Evolutionary conservation across 2,888 invertebrate species (phyloP), one percentile per base, ranked within the genome.

Genomic region (Pardosa pseudoannulata): DNA sequence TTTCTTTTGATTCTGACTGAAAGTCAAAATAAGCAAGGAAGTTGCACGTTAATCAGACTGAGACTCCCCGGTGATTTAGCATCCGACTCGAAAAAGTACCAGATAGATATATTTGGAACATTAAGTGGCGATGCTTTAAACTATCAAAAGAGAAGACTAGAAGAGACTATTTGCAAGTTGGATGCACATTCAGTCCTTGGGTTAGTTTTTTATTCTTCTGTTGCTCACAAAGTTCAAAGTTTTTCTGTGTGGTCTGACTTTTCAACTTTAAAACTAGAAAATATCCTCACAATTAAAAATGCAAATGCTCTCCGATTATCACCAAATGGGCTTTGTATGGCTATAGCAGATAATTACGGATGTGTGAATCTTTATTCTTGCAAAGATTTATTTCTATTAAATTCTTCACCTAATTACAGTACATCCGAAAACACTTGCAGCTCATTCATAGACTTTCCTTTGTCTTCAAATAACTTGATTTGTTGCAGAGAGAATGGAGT

Each of bases 21-120:
- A 39, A 62, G 70, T 11, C 70, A 39, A 0, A 62, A 71, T 39
- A 62, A 79, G 16, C 13, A 71, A 71, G 70, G 62, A 23, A 70
- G 79, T n/a, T 62, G 71, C 31, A 16, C 71, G 11, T 11, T 79
- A 36, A 71, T 79, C 28, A 50, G 71, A 19, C 29, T 79, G 9
- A 41, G 36, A 16, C 39, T 79, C 16, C 79, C 79, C 0, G 0
- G 3, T 13, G 79, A 79, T 71, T 71, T 79, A 1, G 28, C n/a
- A 3, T 36, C 62, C 0, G 19, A 64, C 13, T 16, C 79, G 9
- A 36, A 70, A 19, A 79, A 71, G 23, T 79, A 79, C 62, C 70
- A 70, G 0, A 56, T 71, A 3, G 71, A 79, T 28, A 70, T 62
- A 9, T 70, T 79, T 27, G 50, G 70, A 9, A 79, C 50, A 13